phyloP scores from a whole-genome alignment of 2,797 vertebrate species.

The Anolis apletophallus region DNA sequence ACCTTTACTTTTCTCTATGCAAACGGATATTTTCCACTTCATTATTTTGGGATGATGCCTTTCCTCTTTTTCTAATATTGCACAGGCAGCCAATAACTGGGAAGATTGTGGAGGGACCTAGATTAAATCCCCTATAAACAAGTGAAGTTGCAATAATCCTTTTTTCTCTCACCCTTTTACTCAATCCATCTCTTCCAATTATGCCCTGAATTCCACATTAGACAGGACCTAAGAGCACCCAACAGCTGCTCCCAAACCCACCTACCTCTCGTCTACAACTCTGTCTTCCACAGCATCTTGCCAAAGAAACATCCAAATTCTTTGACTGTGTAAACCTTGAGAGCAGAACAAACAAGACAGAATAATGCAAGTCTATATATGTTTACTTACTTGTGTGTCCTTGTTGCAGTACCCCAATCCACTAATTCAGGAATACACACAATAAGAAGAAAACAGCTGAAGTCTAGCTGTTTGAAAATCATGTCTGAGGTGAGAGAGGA shows the following conservation, averaged over 20 bases:
- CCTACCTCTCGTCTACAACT: not conserved
- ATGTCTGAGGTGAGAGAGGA: conserved; percentile 33
- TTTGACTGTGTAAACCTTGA: not conserved
- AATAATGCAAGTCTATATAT: too few relatives aligned
- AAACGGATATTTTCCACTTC: not conserved
- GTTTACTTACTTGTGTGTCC: not conserved
- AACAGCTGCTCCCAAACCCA: not conserved
- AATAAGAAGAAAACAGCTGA: not conserved
- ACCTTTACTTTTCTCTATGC: too few relatives aligned
- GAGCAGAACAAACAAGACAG: not conserved
- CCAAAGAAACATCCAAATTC: not conserved
- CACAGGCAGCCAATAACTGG: too few relatives aligned
- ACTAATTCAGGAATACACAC: not conserved
- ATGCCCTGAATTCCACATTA: not conserved
- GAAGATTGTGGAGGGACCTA: not conserved
- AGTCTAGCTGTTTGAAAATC: conserved; percentile 9
- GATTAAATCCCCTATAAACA: not conserved
- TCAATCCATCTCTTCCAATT: not conserved
- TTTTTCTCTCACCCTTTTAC: not conserved
- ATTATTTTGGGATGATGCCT: not conserved
- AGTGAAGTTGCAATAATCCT: not conserved
- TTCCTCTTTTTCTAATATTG: too few relatives aligned
- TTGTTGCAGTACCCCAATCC: too few relatives aligned
- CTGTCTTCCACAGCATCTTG: not conserved
- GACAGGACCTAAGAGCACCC: not conserved